Percentiles rank a stretch among this genome's conserved stretches.
These are phyloP conservation scores for Seladonia tumulorum DNA, from an alignment of 2,888 invertebrate genomes.

Conservation along the genomic window DNA sequence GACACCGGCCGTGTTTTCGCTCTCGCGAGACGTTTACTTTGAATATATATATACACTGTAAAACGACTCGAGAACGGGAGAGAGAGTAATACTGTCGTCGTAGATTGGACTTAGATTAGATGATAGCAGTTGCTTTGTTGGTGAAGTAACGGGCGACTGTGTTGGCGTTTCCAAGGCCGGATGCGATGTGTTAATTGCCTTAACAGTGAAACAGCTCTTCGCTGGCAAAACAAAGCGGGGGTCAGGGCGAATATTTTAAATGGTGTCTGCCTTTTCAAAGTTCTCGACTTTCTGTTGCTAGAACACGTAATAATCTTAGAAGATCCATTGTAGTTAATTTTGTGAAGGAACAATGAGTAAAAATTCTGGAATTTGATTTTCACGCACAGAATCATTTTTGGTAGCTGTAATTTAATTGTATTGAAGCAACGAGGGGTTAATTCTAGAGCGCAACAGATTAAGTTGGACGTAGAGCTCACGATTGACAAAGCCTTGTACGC, in stretches of 20 bases:
- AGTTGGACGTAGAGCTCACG: neutral
- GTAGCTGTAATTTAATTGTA: too few relatives aligned
- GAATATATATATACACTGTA: conserved; percentile 12
- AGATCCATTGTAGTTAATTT: too few relatives aligned
- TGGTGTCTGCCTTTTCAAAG: too few relatives aligned
- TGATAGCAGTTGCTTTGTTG: conserved; percentile 70
- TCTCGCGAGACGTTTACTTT: conserved; percentile 13
- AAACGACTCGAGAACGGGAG: conserved; percentile 28
- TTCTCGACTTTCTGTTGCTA: too few relatives aligned
- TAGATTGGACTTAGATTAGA: conserved; percentile 74
- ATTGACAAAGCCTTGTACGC: neutral
- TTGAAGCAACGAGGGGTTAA: neutral
- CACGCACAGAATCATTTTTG: neutral
- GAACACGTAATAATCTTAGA: too few relatives aligned
- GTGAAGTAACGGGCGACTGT: conserved; percentile 18
- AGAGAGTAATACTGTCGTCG: conserved; percentile 69
- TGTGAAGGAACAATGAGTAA: too few relatives aligned
- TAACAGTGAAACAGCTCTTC: too few relatives aligned
- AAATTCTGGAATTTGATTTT: too few relatives aligned
- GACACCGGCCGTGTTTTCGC: conserved; percentile 48
- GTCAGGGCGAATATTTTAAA: too few relatives aligned
- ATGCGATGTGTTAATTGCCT: neutral
- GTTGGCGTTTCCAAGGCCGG: conserved; percentile 1
- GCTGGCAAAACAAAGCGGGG: too few relatives aligned
- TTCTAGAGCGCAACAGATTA: neutral